Conservation (phyloP, 1,140 invertebrate genomes). For the Orussus abietinus region DNA sequence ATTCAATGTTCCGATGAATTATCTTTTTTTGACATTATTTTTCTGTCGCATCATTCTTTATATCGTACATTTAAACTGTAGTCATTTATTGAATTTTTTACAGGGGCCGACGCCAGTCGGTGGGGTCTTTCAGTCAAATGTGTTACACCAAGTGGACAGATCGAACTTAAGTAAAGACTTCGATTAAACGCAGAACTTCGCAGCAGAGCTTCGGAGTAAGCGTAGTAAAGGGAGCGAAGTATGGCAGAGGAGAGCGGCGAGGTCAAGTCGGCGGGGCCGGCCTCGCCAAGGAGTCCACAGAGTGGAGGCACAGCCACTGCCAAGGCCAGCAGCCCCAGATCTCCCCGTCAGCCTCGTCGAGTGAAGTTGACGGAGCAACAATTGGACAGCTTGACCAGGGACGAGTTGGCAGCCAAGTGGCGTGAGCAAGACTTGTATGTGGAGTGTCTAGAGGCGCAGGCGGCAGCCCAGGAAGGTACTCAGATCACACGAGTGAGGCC, state of each 20-base stretch:
- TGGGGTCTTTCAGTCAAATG: too few relatives aligned
- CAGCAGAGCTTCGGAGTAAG: too few relatives aligned
- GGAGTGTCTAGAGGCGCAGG: conserved; percentile 52
- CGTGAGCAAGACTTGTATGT: conserved; percentile 56
- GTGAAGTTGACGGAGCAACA: conserved; percentile 53
- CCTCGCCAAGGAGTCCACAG: conserved; percentile 43
- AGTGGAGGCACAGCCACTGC: conserved; percentile 10
- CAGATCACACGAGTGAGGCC: conserved; percentile 45
- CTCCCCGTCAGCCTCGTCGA: conserved; percentile 41
- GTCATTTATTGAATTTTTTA: too few relatives aligned
- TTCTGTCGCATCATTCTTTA: too few relatives aligned
- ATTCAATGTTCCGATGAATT: too few relatives aligned
- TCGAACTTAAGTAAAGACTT: too few relatives aligned
- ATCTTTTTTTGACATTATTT: too few relatives aligned
- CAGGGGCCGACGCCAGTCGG: too few relatives aligned
- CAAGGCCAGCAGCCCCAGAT: conserved; percentile 38
- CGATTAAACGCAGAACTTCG: too few relatives aligned
- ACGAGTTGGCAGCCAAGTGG: conserved; percentile 55
- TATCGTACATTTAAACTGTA: too few relatives aligned
- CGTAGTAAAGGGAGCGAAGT: neutral
- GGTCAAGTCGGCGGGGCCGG: conserved; percentile 41
- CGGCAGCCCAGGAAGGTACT: conserved; percentile 54
- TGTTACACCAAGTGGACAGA: too few relatives aligned
- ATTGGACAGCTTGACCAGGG: conserved; percentile 51
- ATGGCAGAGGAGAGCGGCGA: conserved; percentile 48